A percentile compares a stretch with the other conserved stretches of the same genome.
Evolutionary conservation across 2,888 invertebrate species (phyloP).

Genomic region (Bugulina stolonifera): DNA sequence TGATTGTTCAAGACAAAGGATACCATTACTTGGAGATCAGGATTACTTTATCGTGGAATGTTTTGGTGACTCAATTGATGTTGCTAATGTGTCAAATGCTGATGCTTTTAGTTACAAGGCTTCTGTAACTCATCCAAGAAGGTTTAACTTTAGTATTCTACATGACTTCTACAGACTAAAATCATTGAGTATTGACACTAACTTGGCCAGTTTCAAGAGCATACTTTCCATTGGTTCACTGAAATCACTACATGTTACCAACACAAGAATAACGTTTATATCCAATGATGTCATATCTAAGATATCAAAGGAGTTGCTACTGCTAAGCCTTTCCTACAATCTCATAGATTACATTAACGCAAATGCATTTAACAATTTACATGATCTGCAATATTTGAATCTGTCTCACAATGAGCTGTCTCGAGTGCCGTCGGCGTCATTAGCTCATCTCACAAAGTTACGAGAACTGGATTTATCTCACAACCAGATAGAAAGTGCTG

Average conservation of each 20-base stretch:
- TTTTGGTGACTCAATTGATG: background rate
- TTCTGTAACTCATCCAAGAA: background rate
- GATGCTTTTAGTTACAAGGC: background rate
- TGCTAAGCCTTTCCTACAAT: background rate
- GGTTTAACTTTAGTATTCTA: background rate
- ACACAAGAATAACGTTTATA: background rate
- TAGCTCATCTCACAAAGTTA: background rate
- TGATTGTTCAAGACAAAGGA: background rate
- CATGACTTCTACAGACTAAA: background rate
- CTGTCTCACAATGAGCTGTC: background rate
- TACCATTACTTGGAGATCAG: background rate
- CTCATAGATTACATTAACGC: background rate
- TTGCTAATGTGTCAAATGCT: background rate
- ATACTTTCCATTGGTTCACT: background rate
- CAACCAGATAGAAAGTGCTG: background rate
- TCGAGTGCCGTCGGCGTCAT: background rate
- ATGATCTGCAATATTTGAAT: background rate
- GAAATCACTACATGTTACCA: background rate
- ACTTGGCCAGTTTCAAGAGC: background rate
- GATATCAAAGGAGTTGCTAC: background rate
- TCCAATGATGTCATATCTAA: background rate
- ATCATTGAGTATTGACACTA: background rate
- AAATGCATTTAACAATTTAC: background rate
- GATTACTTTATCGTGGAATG: background rate
- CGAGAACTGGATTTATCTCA: background rate